phyloP scores from a whole-genome alignment of 2,888 invertebrate genomes.

The Nemurella pictetii region DNA sequence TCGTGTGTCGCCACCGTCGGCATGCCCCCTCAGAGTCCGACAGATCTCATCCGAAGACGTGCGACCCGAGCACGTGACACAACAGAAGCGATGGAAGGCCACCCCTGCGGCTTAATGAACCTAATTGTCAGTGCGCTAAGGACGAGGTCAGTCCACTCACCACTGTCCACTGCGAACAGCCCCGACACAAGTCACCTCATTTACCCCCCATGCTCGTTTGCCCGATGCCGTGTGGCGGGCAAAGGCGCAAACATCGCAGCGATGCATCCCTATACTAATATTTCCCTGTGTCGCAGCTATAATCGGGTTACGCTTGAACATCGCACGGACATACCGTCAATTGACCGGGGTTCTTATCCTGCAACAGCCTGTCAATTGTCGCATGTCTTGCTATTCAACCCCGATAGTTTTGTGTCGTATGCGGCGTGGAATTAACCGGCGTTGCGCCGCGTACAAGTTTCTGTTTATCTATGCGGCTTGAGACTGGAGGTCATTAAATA shows the following conservation, averaged over 20 bases:
- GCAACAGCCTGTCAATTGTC: background rate
- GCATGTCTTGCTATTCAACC: background rate
- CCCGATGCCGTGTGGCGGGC: too few species aligned
- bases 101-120: background rate
- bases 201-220: too few species aligned
- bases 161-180: too few species aligned
- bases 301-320: background rate
- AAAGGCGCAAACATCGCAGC: too few species aligned
- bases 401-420: background rate
- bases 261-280: too few species aligned
- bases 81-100: background rate
- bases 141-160: background rate
- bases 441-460: background rate
- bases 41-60: background rate
- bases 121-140: background rate
- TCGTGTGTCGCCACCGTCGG: background rate
- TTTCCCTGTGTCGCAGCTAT: too few species aligned
- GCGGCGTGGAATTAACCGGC: background rate
- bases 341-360: background rate
- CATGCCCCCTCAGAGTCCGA: background rate
- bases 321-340: background rate
- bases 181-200: too few species aligned
- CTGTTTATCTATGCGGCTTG: background rate
- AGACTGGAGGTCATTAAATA: background rate
- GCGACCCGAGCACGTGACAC: background rate